A percentile compares a stretch with the other conserved stretches of the same genome.
Evolutionary conservation across 2,113 vertebrate genomes (phyloP).

Genomic region (Chloebia gouldiae): DNA sequence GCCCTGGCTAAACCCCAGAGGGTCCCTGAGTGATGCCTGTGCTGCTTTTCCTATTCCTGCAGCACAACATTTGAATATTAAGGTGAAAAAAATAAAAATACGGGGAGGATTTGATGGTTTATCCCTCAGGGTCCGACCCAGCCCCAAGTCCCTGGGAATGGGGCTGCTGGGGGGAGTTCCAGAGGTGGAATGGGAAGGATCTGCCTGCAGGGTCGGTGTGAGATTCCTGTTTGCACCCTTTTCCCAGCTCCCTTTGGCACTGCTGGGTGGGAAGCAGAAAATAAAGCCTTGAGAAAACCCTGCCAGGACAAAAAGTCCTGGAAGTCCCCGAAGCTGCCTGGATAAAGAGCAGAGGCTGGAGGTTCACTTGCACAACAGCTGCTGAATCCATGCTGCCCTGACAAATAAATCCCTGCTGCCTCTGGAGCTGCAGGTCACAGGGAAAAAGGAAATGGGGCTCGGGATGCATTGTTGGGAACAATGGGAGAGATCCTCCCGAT

Average conservation of each 20-base stretch:
- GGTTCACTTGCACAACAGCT: not conserved
- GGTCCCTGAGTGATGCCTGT: rapidly evolving
- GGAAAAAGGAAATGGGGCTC: not conserved
- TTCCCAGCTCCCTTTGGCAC: not conserved
- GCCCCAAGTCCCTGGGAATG: not conserved
- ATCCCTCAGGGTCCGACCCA: not conserved
- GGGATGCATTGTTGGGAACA: not conserved
- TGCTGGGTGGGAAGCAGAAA: not conserved
- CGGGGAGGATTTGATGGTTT: not conserved
- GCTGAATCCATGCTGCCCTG: not conserved
- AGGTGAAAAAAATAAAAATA: not conserved
- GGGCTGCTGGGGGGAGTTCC: not conserved
- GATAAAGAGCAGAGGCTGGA: not conserved
- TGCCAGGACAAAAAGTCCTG: not conserved
- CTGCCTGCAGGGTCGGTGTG: not conserved
- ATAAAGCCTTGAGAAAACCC: not conserved
- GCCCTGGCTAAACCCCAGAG: not conserved
- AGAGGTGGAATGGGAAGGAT: not conserved
- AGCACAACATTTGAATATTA: not conserved
- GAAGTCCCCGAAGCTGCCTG: not conserved
- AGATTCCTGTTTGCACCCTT: not conserved
- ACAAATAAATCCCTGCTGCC: not conserved
- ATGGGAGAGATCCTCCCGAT: not conserved
- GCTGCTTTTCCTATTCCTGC: not conserved
- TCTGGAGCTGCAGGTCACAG: not conserved